Conservation (phyloP, 1,140 invertebrate species). For the Ips nitidus region DNA sequence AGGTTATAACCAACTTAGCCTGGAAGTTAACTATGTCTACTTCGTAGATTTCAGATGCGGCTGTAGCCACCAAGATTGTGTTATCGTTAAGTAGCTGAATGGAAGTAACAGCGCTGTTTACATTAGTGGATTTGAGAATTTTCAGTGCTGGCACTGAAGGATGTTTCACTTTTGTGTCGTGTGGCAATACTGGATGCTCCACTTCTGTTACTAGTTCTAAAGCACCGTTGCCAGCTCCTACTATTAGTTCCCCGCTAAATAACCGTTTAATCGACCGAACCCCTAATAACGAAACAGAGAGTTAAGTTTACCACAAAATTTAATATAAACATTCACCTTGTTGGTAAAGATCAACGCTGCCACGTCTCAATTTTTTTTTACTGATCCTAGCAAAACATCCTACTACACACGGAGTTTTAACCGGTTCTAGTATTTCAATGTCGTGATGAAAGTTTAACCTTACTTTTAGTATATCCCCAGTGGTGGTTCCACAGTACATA, state of each 20-base stretch:
- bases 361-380: slow-evolving; percentile 50
- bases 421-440: slow-evolving; percentile 54
- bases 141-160: slow-evolving; percentile 49
- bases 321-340: slow-evolving; percentile 27
- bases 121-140: slow-evolving; percentile 56
- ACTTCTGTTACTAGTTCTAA: slow-evolving; percentile 68
- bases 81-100: slow-evolving; percentile 60
- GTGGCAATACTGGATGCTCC: slow-evolving; percentile 17
- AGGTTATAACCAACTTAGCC: slow-evolving; percentile 73
- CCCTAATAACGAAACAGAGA: slow-evolving; percentile 52
- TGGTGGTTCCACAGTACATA: slow-evolving; percentile 83
- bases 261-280: slow-evolving; percentile 68
- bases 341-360: slow-evolving; percentile 54
- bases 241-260: slow-evolving; percentile 62
- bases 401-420: slow-evolving; percentile 62
- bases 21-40: slow-evolving; percentile 72
- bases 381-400: slow-evolving; percentile 69
- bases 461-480: slow-evolving; percentile 67
- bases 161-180: slow-evolving; percentile 43
- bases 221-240: slow-evolving; percentile 82
- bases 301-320: background rate
- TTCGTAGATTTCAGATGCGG: slow-evolving; percentile 78
- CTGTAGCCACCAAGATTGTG: slow-evolving; percentile 70
- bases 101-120: slow-evolving; percentile 67
- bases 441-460: slow-evolving; percentile 67